phyloP scores from a whole-genome alignment of 2,888 invertebrate species.

The Osmoderma eremita region DNA sequence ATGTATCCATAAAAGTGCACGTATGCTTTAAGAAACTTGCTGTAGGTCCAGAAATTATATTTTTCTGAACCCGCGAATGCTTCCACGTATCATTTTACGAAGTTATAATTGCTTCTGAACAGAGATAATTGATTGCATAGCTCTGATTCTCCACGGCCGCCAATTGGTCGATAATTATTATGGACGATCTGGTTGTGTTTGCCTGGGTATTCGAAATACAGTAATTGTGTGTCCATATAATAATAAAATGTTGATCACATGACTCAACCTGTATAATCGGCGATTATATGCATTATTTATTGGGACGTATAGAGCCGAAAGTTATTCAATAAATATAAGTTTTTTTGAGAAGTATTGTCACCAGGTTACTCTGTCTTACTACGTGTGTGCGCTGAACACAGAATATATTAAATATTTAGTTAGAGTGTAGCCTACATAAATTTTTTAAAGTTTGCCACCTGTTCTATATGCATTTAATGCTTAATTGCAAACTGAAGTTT shows the following conservation, averaged over 20 bases:
- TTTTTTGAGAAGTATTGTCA: too few relatives aligned
- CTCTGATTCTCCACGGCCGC: conserved; percentile 54
- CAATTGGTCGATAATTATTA: conserved; percentile 60
- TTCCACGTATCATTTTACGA: conserved; percentile 17
- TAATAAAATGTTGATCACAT: conserved; percentile 26
- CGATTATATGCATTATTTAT: not conserved
- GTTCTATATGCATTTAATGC: too few relatives aligned
- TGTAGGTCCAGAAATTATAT: not conserved
- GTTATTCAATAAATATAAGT: too few relatives aligned
- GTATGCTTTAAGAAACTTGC: not conserved
- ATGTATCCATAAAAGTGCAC: too few relatives aligned
- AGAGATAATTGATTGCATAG: conserved; percentile 52
- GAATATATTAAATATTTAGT: too few relatives aligned
- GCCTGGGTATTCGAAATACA: conserved; percentile 31
- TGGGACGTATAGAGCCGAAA: not conserved
- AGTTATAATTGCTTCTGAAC: conserved; percentile 17
- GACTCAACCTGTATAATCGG: not conserved
- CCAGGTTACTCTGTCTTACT: too few relatives aligned
- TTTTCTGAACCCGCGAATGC: not conserved
- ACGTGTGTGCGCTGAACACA: too few relatives aligned
- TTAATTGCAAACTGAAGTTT: too few relatives aligned
- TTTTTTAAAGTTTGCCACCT: too few relatives aligned
- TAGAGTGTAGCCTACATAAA: too few relatives aligned
- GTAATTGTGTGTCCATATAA: conserved; percentile 10
- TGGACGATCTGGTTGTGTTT: conserved; percentile 49